A percentile compares a stretch with the other conserved stretches of the same genome.
phyloP scores from a whole-genome alignment of 2,888 invertebrate species.

The Elmis aenea region DNA sequence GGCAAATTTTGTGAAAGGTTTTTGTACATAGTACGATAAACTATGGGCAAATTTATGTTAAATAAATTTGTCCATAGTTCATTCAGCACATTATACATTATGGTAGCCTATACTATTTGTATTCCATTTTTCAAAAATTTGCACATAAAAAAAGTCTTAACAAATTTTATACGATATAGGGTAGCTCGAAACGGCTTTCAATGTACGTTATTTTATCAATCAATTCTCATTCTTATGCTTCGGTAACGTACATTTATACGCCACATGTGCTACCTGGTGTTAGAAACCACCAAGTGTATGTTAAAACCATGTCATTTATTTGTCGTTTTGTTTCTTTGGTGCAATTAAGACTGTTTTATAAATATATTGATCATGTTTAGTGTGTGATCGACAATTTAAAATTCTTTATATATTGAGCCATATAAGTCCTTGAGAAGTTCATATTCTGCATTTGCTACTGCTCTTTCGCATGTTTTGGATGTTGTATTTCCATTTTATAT shows the following conservation, averaged over 20 bases:
- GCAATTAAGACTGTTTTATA: constrained; percentile 47
- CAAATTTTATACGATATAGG: constrained; percentile 34
- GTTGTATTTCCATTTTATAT: constrained; percentile 10
- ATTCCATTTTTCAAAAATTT: constrained; percentile 22
- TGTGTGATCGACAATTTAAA: no score
- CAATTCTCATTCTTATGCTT: no score
- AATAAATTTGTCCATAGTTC: constrained; percentile 15
- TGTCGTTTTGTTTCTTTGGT: constrained; percentile 35
- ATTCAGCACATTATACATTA: constrained; percentile 14
- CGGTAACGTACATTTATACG: no score
- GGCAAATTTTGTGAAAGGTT: constrained; percentile 17
- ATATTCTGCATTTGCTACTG: no score
- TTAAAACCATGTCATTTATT: constrained; percentile 3
- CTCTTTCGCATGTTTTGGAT: no score
- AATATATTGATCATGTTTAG: constrained; percentile 14
- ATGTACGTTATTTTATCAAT: no score
- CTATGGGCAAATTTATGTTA: constrained; percentile 29
- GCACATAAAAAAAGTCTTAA: constrained; percentile 27
- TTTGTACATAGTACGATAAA: constrained; percentile 24
- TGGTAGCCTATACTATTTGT: constrained; percentile 21
- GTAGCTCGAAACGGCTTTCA: no score
- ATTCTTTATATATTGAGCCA: no score
- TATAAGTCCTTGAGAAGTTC: no score
- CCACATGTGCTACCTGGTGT: no score
- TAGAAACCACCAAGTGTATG: constrained; percentile 4